Percentiles rank a stretch among this genome's conserved stretches.
phyloP scores from a whole-genome alignment of 2,888 invertebrate genomes.

The Cynaeus angustus region DNA sequence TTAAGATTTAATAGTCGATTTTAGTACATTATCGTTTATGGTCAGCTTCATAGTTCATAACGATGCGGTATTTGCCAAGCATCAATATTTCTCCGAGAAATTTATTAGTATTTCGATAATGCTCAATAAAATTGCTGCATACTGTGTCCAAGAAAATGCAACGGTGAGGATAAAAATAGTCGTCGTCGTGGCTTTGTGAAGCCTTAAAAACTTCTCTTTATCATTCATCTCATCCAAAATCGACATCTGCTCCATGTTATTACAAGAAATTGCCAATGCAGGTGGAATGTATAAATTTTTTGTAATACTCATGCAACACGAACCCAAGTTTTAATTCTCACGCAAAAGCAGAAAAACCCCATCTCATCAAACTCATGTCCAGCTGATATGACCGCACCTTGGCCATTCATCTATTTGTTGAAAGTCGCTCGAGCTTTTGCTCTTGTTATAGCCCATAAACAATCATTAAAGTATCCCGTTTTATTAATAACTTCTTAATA shows the following conservation, averaged over 20 bases:
- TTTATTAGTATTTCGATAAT: background rate
- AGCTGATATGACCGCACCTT: slow-evolving; percentile 22
- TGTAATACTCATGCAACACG: slow-evolving; percentile 12
- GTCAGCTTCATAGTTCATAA: slow-evolving; percentile 4
- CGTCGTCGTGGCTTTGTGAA: too few relatives aligned
- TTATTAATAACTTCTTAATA: slow-evolving; percentile 31
- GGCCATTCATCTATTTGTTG: slow-evolving; percentile 35
- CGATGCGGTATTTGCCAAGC: background rate
- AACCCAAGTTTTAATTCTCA: slow-evolving; percentile 1
- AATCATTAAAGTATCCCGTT: slow-evolving; percentile 33
- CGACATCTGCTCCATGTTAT: background rate
- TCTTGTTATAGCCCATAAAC: slow-evolving; percentile 34
- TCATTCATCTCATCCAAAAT: too few relatives aligned
- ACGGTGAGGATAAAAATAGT: too few relatives aligned
- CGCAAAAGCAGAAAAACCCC: slow-evolving; percentile 9
- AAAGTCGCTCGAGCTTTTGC: slow-evolving; percentile 32
- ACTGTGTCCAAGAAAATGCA: too few relatives aligned
- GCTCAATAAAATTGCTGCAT: too few relatives aligned
- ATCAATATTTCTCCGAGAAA: background rate
- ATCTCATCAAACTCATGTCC: slow-evolving; percentile 6
- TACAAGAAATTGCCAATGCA: slow-evolving; percentile 31
- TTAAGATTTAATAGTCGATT: background rate
- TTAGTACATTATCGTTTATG: slow-evolving; percentile 1
- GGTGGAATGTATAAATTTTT: slow-evolving; percentile 14
- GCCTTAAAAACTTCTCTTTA: too few relatives aligned